phyloP scores from a whole-genome alignment of 2,113 vertebrate genomes.

The Chaetodon trifascialis region DNA sequence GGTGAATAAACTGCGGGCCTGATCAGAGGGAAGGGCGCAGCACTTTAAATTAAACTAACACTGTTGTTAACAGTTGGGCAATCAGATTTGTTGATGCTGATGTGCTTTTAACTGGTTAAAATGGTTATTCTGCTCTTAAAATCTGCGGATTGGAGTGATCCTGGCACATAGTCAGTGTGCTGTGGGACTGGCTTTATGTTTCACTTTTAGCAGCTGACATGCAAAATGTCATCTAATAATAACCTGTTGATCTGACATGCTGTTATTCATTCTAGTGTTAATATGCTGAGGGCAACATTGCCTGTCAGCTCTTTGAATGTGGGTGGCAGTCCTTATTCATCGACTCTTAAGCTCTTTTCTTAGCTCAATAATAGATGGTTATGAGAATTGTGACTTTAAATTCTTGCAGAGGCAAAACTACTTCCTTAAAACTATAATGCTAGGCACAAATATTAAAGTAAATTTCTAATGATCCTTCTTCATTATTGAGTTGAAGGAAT shows the following conservation, averaged over 20 bases:
- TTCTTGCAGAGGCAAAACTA: background rate
- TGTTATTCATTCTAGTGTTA: constrained; percentile 2
- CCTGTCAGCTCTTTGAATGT: constrained; percentile 12
- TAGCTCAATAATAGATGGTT: background rate
- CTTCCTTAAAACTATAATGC: background rate
- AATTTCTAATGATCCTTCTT: background rate
- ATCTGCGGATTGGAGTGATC: background rate
- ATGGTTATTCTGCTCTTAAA: constrained; percentile 11
- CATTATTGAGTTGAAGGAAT: background rate
- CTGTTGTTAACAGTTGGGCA: constrained; percentile 13
- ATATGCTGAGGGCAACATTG: background rate
- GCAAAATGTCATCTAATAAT: constrained; percentile 32
- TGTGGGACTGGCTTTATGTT: background rate
- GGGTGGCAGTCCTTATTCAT: constrained; percentile 5
- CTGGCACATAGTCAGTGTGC: background rate
- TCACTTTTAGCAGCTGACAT: constrained; percentile 24
- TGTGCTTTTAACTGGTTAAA: constrained; percentile 36
- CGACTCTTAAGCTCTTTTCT: background rate
- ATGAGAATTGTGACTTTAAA: background rate
- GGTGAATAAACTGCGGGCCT: constrained; percentile 55
- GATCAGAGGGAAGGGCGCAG: constrained; percentile 32
- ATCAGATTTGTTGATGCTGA: constrained; percentile 30
- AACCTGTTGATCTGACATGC: background rate
- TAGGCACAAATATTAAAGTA: background rate
- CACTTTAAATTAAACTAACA: constrained; percentile 40